Evolutionary conservation across 2,797 vertebrate species (phyloP), one percentile per base, ranked within the genome.

Genomic region (Typhlichthys eigenmanni): DNA sequence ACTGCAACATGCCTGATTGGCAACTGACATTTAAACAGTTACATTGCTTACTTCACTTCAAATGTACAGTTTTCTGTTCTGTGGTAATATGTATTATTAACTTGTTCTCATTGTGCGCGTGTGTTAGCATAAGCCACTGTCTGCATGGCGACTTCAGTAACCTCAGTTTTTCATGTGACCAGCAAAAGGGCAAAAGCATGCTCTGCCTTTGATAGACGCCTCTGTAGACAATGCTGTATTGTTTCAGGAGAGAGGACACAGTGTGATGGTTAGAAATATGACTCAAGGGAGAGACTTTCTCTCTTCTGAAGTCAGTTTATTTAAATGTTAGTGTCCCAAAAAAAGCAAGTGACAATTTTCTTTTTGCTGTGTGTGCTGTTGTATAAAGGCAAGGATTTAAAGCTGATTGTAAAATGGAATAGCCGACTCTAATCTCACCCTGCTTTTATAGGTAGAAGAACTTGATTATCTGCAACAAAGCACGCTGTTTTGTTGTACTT

Each of bases 201-300:
- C 85, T 68, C 65, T 80, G 68, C 67, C 69, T 83, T 73, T 74
- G 81, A 81, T 80, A 82, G 87, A 85, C 77, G 63, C 80, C 75
- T 80, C 52, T 52, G 29, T 48, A 79, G 62, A 92, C 90, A 93
- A 88, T 75, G 86, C 64, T 58, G 72, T 88, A 84, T 91, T 93
- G 90, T 93, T 75, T 85, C 54, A 77, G 50, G 86, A 84, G 84
- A 92, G 90, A 78, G 77, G 71, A 77, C 71, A 32, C 76, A 77
- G 81, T 90, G 85, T 88, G 67, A 87, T 60, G 69, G 81, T 78
- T 80, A 59, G 81, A 84, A 89, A 84, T 84, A 82, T 78, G 76
- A 79, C 84, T 81, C 62, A 45, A 66, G 79, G 75, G 74, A 66
- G 70, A 62, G 79, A 13, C 47, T 66, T 56, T 72, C 10, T 66